Conservation (phyloP, 2,797 vertebrate species). For the Limnodromus scolopaceus region DNA sequence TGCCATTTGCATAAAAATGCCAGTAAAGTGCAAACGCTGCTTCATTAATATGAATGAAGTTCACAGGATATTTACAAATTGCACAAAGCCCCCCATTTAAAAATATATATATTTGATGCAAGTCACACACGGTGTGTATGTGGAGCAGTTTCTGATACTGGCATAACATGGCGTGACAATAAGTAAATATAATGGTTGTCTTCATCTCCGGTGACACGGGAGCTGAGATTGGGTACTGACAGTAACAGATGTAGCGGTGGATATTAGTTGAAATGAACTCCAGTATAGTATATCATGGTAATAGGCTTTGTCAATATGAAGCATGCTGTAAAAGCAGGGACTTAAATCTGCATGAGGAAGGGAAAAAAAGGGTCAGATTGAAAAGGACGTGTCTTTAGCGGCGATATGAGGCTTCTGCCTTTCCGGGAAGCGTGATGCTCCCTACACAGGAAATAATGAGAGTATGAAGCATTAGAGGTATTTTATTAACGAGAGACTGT, state of each 20-base stretch:
- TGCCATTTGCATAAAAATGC: constrained; percentile 34
- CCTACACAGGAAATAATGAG: not conserved
- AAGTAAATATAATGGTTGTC: constrained; percentile 50
- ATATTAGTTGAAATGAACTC: constrained; percentile 55
- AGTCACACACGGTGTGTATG: constrained; percentile 43
- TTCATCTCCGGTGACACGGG: constrained; percentile 5
- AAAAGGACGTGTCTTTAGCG: not conserved
- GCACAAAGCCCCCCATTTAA: constrained; percentile 35
- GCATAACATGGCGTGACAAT: not conserved
- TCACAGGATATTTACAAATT: constrained; percentile 61
- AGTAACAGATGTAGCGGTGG: constrained; percentile 44
- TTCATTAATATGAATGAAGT: constrained; percentile 62
- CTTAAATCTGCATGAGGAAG: constrained; percentile 57
- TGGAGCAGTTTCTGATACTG: constrained; percentile 37
- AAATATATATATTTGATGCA: constrained; percentile 58
- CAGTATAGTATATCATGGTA: constrained; percentile 58
- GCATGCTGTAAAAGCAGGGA: constrained; percentile 47
- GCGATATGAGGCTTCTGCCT: not conserved
- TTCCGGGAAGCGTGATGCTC: not conserved
- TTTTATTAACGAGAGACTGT: constrained; percentile 4
- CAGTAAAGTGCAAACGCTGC: constrained; percentile 1
- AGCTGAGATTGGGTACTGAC: not conserved
- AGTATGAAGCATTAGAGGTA: not conserved
- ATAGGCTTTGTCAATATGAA: constrained; percentile 74
- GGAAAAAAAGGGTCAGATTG: constrained; percentile 22